Base-by-base conservation (phyloP, 2,888 invertebrate species). In the Lasioglossum calceatum region DNA sequence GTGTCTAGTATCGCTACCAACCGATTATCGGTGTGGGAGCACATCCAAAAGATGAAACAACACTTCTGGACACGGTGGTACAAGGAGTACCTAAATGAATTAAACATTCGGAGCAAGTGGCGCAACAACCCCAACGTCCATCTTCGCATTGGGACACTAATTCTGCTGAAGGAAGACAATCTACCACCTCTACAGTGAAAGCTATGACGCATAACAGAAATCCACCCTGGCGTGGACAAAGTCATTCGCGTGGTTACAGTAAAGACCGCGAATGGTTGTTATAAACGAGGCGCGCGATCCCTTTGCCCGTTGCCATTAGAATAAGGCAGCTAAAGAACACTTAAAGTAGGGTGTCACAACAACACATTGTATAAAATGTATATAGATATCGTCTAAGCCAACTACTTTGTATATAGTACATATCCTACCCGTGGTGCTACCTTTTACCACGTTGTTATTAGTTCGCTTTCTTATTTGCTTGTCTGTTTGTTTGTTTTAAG, bases 41-140 rank as follows among this genome's bases (percentile, higher is more conserved):
- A 67, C 2, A 67, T 67, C 2, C 64, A 32, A 8, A 32, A 67
- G 16, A 36, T 74, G 4, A 61, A 61, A 1, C 74, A 80, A 1
- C 74, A 80, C 7, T 80, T 74, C 23, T 74, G 74, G 74, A 39
- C 8, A 4, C 61, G 80, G 8, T 80, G 64, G 80, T 61, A 80
- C n/a, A 64, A 64, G n/a, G 74, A 75, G 23, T 80, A 80, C 23
- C 39, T 67, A 12, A 80, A 67, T 2, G 36, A 75, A 36, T 27
- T 7, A 0, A 80, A 44, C 12, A 32, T 64, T 8, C 36, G 61
- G 3, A 23, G 14, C 0, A 79, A 79, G 7, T 79, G 61, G 61
- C 70, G 71, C 2, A 71, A 4, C 36, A 36, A 42, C 42, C 7
- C 42, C 0, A 1, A 2, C 19, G 23, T 12, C 23, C 5, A 39